These are phyloP conservation scores for Brachionus rotundiformis DNA, from an alignment of 1,140 invertebrate genomes.

Conservation along the genomic window DNA sequence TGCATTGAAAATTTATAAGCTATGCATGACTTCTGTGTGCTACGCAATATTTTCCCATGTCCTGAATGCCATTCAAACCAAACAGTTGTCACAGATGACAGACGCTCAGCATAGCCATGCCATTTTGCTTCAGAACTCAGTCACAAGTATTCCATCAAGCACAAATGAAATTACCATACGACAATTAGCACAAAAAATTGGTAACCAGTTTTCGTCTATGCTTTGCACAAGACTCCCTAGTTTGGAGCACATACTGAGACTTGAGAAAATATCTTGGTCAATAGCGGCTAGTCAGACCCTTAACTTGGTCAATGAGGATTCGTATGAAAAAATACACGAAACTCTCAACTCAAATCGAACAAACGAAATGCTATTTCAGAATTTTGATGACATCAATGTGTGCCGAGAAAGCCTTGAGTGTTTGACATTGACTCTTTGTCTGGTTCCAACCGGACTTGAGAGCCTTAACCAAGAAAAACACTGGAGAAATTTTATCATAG, in stretches of 20 bases:
- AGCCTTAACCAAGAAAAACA: slow-evolving; percentile 73
- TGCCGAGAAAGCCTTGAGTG: slow-evolving; percentile 89
- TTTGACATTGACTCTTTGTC: slow-evolving; percentile 80
- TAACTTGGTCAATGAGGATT: background rate
- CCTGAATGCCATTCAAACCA: slow-evolving; percentile 57
- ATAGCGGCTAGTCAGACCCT: slow-evolving; percentile 35
- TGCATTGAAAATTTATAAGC: slow-evolving; percentile 82
- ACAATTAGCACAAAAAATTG: slow-evolving; percentile 1
- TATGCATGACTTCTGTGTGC: slow-evolving; percentile 78
- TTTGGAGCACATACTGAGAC: background rate
- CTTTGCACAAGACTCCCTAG: background rate
- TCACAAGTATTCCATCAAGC: slow-evolving; percentile 73
- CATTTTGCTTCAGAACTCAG: slow-evolving; percentile 74
- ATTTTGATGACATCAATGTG: slow-evolving; percentile 67
- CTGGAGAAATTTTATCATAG: slow-evolving; percentile 83
- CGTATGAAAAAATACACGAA: background rate
- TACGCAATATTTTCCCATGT: slow-evolving; percentile 65
- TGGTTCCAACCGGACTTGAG: slow-evolving; percentile 79
- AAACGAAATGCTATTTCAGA: slow-evolving; percentile 53
- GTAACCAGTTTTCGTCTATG: background rate
- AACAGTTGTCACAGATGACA: slow-evolving; percentile 58
- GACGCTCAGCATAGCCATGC: slow-evolving; percentile 66
- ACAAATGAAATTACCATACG: slow-evolving; percentile 71
- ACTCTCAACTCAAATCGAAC: background rate
- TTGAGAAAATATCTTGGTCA: slow-evolving; percentile 33